A percentile compares a stretch with the other conserved stretches of the same genome.
phyloP scores from a whole-genome alignment of 2,888 invertebrate species.

The Parasteatoda lunata region DNA sequence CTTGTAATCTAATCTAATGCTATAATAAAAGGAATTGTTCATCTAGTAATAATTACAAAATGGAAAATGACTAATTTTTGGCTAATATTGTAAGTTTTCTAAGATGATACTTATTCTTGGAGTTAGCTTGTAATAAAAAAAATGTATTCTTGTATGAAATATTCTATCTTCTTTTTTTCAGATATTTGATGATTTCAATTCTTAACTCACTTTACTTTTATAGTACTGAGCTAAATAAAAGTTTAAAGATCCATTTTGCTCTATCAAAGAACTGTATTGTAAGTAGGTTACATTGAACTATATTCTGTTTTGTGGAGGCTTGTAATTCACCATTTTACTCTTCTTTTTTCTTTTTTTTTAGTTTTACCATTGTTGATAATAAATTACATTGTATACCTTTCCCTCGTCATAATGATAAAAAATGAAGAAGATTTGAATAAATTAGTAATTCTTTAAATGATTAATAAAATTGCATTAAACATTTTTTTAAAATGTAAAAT shows the following conservation, averaged over 20 bases:
- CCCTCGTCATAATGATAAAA: no score
- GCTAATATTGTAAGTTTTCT: no score
- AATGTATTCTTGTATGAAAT: not conserved
- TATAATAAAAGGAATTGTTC: no score
- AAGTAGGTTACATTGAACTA: conserved; percentile 34
- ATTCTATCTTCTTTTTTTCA: conserved; percentile 30
- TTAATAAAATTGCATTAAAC: no score
- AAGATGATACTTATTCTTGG: no score
- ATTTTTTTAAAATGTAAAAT: no score
- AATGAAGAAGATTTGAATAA: no score
- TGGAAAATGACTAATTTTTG: no score
- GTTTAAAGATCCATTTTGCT: conserved; percentile 44
- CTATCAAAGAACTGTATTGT: conserved; percentile 49
- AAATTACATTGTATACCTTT: not conserved
- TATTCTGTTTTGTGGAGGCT: conserved; percentile 26
- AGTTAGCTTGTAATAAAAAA: not conserved
- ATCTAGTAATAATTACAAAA: not conserved
- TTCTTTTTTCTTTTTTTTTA: not conserved
- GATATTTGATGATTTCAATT: conserved; percentile 32
- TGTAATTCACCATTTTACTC: conserved; percentile 1
- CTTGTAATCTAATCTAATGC: no score
- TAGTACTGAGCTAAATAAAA: conserved; percentile 32
- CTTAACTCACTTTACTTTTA: conserved; percentile 37
- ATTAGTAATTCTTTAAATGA: no score
- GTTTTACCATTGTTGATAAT: not conserved